phyloP scores from a whole-genome alignment of 2,888 invertebrate genomes.

The Vanessa cardui region DNA sequence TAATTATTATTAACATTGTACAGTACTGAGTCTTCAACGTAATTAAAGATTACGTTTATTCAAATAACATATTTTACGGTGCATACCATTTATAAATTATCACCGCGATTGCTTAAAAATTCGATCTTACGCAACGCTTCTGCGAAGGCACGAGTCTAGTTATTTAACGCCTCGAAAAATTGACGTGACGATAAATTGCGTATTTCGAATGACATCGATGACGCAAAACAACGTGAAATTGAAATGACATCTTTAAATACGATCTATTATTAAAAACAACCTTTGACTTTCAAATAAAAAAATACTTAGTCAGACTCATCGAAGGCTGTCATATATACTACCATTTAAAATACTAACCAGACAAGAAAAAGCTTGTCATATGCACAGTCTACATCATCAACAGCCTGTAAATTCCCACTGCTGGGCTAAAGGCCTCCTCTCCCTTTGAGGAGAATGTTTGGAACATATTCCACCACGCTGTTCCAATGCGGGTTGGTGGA shows the following conservation, averaged over 20 bases:
- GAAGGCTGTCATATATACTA: neutral
- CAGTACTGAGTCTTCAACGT: too few species aligned
- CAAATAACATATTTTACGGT: neutral
- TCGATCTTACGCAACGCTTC: constrained; percentile 21
- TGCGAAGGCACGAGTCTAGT: constrained; percentile 14
- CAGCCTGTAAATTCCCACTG: too few species aligned
- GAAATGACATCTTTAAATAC: constrained; percentile 1
- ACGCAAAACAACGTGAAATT: constrained; percentile 21
- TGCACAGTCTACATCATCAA: too few species aligned
- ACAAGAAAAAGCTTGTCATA: too few species aligned
- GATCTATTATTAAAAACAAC: neutral
- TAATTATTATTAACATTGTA: too few species aligned
- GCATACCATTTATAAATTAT: neutral
- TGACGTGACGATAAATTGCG: constrained; percentile 28
- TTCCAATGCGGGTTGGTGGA: too few species aligned
- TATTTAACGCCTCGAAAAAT: constrained; percentile 27
- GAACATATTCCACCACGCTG: too few species aligned
- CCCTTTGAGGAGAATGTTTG: too few species aligned
- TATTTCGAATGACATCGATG: constrained; percentile 20
- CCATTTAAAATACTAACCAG: too few species aligned
- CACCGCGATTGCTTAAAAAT: constrained; percentile 13
- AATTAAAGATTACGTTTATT: neutral
- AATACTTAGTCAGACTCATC: neutral
- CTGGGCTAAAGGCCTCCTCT: too few species aligned
- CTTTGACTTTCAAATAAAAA: neutral